Conservation (phyloP, 2,888 invertebrate species). For the Chalcosyrphus nemorum region DNA sequence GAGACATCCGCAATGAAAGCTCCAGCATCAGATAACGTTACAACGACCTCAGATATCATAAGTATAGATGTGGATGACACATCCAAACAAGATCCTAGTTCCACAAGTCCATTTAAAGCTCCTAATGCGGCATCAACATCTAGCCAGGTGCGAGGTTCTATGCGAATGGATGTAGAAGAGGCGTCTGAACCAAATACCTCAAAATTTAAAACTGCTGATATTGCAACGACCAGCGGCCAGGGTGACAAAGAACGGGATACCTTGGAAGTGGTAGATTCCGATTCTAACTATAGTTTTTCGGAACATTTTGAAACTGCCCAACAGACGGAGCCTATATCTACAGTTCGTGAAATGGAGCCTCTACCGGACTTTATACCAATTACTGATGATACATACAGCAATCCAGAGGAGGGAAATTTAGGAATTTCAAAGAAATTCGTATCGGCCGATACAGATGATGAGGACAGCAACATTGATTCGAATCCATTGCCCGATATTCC, state of each 20-base stretch:
- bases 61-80: neutral
- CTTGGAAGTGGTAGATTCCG: slow-evolving; percentile 76
- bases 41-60: neutral
- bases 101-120: neutral
- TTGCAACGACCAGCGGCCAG: slow-evolving; percentile 1
- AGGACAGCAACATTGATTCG: slow-evolving; percentile 43
- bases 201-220: slow-evolving; percentile 45
- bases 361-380: slow-evolving; percentile 80
- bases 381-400: slow-evolving; percentile 41
- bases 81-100: slow-evolving; percentile 26
- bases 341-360: slow-evolving; percentile 75
- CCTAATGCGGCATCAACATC: neutral
- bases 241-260: slow-evolving; percentile 11
- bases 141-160: neutral
- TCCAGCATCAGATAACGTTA: neutral
- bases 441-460: slow-evolving; percentile 66
- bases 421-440: slow-evolving; percentile 77
- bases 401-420: slow-evolving; percentile 6
- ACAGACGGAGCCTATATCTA: slow-evolving; percentile 32
- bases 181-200: neutral
- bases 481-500: slow-evolving; percentile 74
- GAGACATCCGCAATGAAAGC: neutral
- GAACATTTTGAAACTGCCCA: slow-evolving; percentile 79
- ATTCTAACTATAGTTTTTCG: slow-evolving; percentile 82
- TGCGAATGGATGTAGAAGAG: neutral